Base-by-base conservation (phyloP, 2,888 invertebrate genomes). In the Noctua fimbriata region DNA sequence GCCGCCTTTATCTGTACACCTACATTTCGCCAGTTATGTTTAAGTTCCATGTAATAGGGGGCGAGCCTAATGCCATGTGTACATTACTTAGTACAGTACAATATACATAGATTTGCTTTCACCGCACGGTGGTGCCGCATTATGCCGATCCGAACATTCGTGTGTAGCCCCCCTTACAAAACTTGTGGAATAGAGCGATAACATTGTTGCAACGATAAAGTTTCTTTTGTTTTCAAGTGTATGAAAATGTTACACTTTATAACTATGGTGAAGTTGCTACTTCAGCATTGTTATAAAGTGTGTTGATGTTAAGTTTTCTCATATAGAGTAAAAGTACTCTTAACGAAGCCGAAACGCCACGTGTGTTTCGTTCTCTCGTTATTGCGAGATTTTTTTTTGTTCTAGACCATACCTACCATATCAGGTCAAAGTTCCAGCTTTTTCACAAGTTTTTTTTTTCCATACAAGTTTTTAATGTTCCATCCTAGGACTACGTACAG, bases 151-250 rank as follows among this genome's bases (percentile, higher is more conserved):
- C 44, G 44, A 44, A 44, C 0, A 4, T 67, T n/a, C 2, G n/a
- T 67, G n/a, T 67, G 67, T 28, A 44, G 44, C 18, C 9, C 16
- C 67, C n/a, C 24, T 67, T 67, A 44, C 44, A 47, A n/a, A 72
- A 58, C 55, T 77, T 65, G 55, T 69, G 81, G n/a, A 55, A 41
- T 76, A 60, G 44, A 28, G 41, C 66, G 7, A 49, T 73, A 49
- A 41, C 21, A 0, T 60, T 60, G n/a, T 9, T 60, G 41, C 52
- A 74, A 52, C 49, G 16, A 58, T 32, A 44, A 28, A 60, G 52
- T 60, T 80, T 24, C 0, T 66, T 65, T 76, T 66, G 41, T 70
- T 65, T 58, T 58, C 21, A 41, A 73, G 32, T 67, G 21, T 63
- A 55, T 79, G 44, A 65, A 32, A 9, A 55, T 28, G 47, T 55